Percentiles rank a stretch among this genome's conserved stretches.
Evolutionary conservation across 2,888 invertebrate genomes (phyloP).

Genomic region (Ganaspis brasiliensis): DNA sequence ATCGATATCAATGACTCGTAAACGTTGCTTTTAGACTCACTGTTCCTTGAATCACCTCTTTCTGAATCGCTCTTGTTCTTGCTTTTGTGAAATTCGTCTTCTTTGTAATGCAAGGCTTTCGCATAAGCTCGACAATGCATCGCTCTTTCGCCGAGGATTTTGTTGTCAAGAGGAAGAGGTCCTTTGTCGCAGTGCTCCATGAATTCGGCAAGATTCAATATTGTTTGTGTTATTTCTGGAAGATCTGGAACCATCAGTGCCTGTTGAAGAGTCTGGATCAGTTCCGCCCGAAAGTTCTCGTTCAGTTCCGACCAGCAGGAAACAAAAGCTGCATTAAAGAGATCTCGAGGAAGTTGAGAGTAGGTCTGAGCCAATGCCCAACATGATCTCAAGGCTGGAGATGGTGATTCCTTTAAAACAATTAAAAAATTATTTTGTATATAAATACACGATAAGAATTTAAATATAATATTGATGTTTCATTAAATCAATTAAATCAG

Average conservation of each 20-base stretch:
- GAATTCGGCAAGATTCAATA: constrained; percentile 98
- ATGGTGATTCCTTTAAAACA: constrained; percentile 97
- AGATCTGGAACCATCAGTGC: constrained; percentile 96
- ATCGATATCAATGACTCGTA: constrained; percentile 97
- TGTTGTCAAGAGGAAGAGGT: constrained; percentile 93
- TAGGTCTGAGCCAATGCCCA: constrained; percentile 96
- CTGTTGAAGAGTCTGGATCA: constrained; percentile 92
- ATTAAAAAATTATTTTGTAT: no score
- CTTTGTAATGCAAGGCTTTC: constrained; percentile 93
- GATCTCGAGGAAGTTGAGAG: constrained; percentile 95
- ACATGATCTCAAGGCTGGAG: constrained; percentile 96
- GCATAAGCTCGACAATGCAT: constrained; percentile 95
- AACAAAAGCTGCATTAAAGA: constrained; percentile 99
- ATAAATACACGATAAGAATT: no score
- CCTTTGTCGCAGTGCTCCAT: constrained; percentile 99
- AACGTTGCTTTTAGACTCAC: constrained; percentile 87
- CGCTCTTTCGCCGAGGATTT: constrained; percentile 94
- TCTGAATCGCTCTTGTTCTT: constrained; percentile 82
- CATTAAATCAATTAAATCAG: no score
- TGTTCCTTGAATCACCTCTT: constrained; percentile 16
- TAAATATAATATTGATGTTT: no score
- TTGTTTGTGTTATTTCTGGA: constrained; percentile 97
- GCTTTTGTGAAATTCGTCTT: constrained; percentile 94
- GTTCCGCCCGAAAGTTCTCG: constrained; percentile 89
- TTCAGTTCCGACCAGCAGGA: constrained; percentile 99